These are phyloP conservation scores for Mustela nigripes DNA, from an alignment of 2,113 vertebrate genomes.

Conservation along the genomic window DNA sequence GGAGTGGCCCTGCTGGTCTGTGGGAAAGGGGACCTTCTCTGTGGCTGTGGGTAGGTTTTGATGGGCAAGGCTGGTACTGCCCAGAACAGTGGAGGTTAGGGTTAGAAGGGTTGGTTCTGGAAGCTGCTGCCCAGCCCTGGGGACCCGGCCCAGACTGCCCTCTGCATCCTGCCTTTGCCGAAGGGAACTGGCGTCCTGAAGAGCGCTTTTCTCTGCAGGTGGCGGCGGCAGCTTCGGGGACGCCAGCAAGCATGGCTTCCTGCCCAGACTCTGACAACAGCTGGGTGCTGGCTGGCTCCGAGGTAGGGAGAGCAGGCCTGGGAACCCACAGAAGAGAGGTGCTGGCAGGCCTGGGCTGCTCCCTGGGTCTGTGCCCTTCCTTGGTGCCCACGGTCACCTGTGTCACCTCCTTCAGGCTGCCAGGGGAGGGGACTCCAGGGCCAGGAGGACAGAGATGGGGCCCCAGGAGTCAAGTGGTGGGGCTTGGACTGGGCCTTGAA, in stretches of 20 bases:
- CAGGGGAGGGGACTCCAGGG: not conserved
- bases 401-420: not conserved
- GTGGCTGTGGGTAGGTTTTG: not conserved
- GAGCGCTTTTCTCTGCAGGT: conserved; percentile 72
- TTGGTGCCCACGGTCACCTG: not conserved
- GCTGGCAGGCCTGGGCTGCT: not conserved
- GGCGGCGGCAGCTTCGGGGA: not conserved
- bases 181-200: not conserved
- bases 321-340: not conserved
- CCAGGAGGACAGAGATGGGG: not conserved
- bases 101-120: not conserved
- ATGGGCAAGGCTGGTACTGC: conserved; percentile 64
- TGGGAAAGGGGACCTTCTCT: not conserved
- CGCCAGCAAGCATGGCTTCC: conserved; percentile 80
- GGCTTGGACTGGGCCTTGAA: not conserved
- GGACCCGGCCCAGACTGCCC: not conserved
- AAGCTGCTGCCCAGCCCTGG: not conserved
- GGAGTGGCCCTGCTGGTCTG: conserved; percentile 21
- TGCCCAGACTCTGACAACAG: conserved; percentile 83
- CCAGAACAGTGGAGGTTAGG: not conserved
- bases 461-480: not conserved
- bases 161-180: not conserved
- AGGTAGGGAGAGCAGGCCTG: conserved; percentile 80
- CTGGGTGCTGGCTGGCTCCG: conserved; percentile 83
- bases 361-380: not conserved